Percentiles rank a stretch among this genome's conserved stretches.
These are phyloP conservation scores for Scytalopus superciliaris DNA, from an alignment of 2,113 vertebrate genomes.

Conservation along the genomic window DNA sequence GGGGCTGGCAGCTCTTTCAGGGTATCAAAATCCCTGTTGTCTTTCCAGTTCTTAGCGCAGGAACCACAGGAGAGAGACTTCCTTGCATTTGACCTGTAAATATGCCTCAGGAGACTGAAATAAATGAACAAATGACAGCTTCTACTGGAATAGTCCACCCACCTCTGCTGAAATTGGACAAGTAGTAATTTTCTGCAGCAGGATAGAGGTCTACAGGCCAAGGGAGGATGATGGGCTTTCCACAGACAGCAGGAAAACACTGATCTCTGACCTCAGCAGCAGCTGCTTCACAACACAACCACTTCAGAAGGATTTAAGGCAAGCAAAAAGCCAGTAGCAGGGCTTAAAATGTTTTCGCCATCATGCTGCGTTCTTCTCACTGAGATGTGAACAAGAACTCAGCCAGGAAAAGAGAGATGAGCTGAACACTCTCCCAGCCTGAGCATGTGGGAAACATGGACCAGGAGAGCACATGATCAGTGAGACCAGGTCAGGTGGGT, in stretches of 20 bases:
- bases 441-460: rapidly evolving
- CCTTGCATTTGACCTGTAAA: background rate
- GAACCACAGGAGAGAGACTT: background rate
- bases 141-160: background rate
- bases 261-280: background rate
- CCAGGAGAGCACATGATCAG: background rate
- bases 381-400: background rate
- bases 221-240: background rate
- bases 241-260: background rate
- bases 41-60: background rate
- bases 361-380: background rate
- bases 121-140: background rate
- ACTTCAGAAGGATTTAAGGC: background rate
- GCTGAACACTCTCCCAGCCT: background rate
- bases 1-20: background rate
- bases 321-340: background rate
- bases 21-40: background rate
- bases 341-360: background rate
- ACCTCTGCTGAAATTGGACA: background rate
- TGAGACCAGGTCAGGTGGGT: background rate
- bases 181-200: background rate
- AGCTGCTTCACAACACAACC: background rate
- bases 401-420: background rate
- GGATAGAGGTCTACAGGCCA: background rate
- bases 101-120: background rate